phyloP scores from a whole-genome alignment of 2,888 invertebrate genomes.

The Drosophila greeni region DNA sequence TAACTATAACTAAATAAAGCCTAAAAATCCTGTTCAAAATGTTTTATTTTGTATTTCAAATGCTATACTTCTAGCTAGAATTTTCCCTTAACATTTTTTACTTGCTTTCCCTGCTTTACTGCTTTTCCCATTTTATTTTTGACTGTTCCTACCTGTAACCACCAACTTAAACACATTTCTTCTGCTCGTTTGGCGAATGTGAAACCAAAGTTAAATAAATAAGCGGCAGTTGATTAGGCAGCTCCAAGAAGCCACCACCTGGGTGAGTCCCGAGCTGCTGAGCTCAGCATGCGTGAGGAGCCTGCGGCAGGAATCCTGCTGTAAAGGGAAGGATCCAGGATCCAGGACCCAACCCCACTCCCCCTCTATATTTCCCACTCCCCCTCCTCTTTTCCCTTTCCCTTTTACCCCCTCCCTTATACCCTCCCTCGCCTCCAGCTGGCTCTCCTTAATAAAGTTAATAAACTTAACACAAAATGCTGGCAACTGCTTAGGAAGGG shows the following conservation, averaged over 20 bases:
- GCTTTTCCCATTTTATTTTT: too few species aligned
- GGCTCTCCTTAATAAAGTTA: constrained; percentile 54
- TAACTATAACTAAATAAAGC: background rate
- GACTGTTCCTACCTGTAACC: background rate
- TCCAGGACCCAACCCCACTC: background rate
- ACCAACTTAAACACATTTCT: constrained; percentile 42
- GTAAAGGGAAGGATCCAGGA: constrained; percentile 1
- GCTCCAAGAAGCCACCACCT: constrained; percentile 12
- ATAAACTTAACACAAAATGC: constrained; percentile 59
- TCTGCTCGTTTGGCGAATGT: constrained; percentile 47
- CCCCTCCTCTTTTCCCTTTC: background rate
- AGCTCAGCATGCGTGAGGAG: constrained; percentile 51
- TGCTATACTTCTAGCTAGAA: too few species aligned
- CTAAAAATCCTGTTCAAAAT: too few species aligned
- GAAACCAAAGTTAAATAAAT: constrained; percentile 70
- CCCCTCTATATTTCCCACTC: background rate
- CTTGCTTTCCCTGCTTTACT: too few species aligned
- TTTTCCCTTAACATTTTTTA: too few species aligned
- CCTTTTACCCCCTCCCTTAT: background rate
- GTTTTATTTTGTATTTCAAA: too few species aligned
- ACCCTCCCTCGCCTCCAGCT: constrained; percentile 19
- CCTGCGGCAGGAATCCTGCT: constrained; percentile 41
- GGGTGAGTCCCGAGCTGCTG: constrained; percentile 16
- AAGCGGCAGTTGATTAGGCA: constrained; percentile 70
- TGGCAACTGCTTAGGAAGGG: constrained; percentile 29